Base-by-base conservation (phyloP, 2,797 vertebrate genomes). In the Picus viridis region DNA sequence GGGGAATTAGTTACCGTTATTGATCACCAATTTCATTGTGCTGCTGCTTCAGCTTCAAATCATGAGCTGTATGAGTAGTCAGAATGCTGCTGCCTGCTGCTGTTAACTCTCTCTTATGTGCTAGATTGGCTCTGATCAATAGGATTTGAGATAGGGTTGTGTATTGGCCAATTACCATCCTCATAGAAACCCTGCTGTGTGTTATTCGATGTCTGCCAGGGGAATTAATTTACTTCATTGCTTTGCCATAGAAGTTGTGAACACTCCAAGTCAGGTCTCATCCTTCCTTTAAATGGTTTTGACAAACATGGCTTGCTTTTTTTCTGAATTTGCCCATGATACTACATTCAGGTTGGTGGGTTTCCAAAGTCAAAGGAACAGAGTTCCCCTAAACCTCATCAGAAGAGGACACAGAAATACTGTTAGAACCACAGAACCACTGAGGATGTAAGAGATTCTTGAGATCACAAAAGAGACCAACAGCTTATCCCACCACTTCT, bases 211-310 rank as follows among this genome's bases (percentile, higher is more conserved):
- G 43, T 76, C 75, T 83, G 72, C 74, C 73, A 88, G 86, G 56
- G 57, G 20, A 92, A 90, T 86, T 80, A 65, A 85, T 89, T 85
- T 89, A 19, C 5, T 88, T 88, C 80, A 80, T 63, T 94, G 20
- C 23, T 80, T 77, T 77, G 80, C 39, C 77, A 41, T 7, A 12
- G 73, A 77, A 67, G 17, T 61, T 71, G 51, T 56, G 63, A 89
- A 53, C 29, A n/a, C 9, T 59, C 10, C 24, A 85, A 75, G 11
- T 27, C 30, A 78, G 29, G 81, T 74, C 45, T 93, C 62, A 15
- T 10, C 45, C 36, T 34, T 86, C 9, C 54, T 81, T 83, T 24
- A 59, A 68, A 67, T n/a, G 5, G 17, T 83, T 90, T 83, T 93
- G 27, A 61, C 15, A 65, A 70, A 27, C 1, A 8, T 24, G 4